These are phyloP conservation scores for Heliornis fulica DNA, from an alignment of 2,113 vertebrate species.

Conservation along the genomic window DNA sequence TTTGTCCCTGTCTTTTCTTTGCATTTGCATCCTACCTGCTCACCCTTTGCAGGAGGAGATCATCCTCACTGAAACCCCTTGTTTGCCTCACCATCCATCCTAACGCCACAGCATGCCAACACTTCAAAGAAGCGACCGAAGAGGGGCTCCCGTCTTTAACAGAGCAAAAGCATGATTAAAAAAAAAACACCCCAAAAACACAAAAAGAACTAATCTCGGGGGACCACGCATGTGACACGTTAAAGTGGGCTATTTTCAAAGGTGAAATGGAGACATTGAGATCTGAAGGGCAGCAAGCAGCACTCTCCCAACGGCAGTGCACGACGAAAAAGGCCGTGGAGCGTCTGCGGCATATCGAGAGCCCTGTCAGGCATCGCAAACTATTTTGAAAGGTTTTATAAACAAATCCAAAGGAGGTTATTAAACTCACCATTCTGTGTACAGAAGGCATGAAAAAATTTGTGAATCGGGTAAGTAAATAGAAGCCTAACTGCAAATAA, in stretches of 20 bases:
- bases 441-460: conserved; percentile 44
- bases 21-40: not conserved
- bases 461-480: not conserved
- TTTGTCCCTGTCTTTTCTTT: not conserved
- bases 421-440: conserved; percentile 25
- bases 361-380: not conserved
- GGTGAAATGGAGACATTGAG: not conserved
- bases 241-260: not conserved
- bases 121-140: not conserved
- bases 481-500: conserved; percentile 41
- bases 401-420: conserved; percentile 30
- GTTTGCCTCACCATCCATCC: not conserved
- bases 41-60: not conserved
- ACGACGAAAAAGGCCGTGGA: not conserved
- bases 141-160: not conserved
- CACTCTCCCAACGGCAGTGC: not conserved
- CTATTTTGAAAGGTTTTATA: conserved; percentile 37
- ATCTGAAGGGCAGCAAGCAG: not conserved
- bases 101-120: not conserved
- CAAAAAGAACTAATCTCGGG: rapidly evolving
- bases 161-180: not conserved
- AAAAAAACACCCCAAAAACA: not conserved
- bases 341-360: not conserved
- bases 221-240: rapidly evolving
- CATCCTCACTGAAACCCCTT: not conserved